Base-by-base conservation (phyloP, 2,888 invertebrate genomes). In the Oscheius myriophilus region DNA sequence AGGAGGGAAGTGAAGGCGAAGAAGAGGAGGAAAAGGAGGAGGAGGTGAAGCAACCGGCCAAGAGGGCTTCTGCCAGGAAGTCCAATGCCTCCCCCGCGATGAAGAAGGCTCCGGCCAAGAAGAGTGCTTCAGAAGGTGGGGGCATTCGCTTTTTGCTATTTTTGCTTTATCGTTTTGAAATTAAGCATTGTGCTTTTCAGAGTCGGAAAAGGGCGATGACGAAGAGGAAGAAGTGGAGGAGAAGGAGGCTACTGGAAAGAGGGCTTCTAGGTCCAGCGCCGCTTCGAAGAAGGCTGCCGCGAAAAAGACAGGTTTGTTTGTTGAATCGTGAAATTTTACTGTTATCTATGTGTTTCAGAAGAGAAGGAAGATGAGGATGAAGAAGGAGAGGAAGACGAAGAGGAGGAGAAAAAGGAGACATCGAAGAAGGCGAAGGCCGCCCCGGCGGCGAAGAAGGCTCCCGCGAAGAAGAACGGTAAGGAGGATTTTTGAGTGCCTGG, bases 21-120 rank as follows among this genome's bases (percentile, higher is more conserved):
- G 33, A 33, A 9, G 33, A 33, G 7, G 33, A 33, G 7, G 7
- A 33, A 23, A 42, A 55, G 43, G 62, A 39, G 16, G 21, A n/a
- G 49, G 54, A 49, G 6, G 33, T 21, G 18, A 53, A 53, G 9
- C 49, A 59, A 33, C 61, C 65, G n/a, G 64, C 45, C 11, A 64
- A 39, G 26, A 43, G 66, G 54, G 2, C 45, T 12, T 62, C 70
- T 43, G 51, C 23, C 33, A 62, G 62, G 55, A 7, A 42, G 11
- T 21, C 54, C 4, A 18, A 46, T 18, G 52, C 53, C 25, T n/a
- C 39, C 11, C 41, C 62, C 1, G 42, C 62, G 9, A 63, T 41
- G n/a, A 63, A 63, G 42, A 59, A 67, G 33, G 33, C 33, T 33
- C 33, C 33, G 33, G 33, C 33, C n/a, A 63, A 42, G 21, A 52